Evolutionary conservation across 2,797 vertebrate genomes (phyloP), one percentile per base, ranked within the genome.

Genomic region (Distichodus sexfasciatus): DNA sequence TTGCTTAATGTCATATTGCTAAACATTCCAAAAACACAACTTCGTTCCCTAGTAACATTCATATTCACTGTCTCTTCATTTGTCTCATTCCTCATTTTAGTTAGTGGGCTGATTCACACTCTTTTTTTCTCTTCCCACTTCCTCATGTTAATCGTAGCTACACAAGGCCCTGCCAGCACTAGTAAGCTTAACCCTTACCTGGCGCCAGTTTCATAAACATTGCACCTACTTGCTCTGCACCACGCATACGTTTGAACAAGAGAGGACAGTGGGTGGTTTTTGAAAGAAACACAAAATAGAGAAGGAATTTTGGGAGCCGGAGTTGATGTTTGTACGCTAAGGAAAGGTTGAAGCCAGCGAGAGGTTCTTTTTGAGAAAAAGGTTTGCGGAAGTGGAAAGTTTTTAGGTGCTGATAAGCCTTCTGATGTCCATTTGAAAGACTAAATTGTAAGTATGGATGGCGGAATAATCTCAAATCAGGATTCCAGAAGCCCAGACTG

Each of bases 171-270:
- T 31, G 36, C 31, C 3, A 31, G 58, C 51, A 36, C 57, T 57
- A 64, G 46, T 21, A 59, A n/a, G n/a, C n/a, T 51, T 77, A 50
- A 43, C 15, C 14, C 58, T 74, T 46, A 78, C 69, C 76, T 78
- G 72, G 8, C 62, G 60, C 36, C 60, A 58, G 51, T 46, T 71
- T 46, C 48, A 23, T 48, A 8, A 60, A 53, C 67, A 44, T n/a
- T n/a, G 35, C 43, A 55, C 53, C 50, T 47, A 23, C 43, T 14
- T 2, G 40, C 28, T 58, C 55, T 41, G 35, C 55, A 51, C 50
- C 61, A 64, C 61, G 58, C 24, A 12, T 14, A 36, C 35, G 43
- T 57, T 57, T 71, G 68, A 71, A 38, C 11, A 11, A 55, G 59
- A 38, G 43, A 55, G 23, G 31, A 38, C 50, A 12, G 68, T 63